Evolutionary conservation across 2,113 vertebrate genomes (phyloP).

Genomic region (Xerus inauris): DNA sequence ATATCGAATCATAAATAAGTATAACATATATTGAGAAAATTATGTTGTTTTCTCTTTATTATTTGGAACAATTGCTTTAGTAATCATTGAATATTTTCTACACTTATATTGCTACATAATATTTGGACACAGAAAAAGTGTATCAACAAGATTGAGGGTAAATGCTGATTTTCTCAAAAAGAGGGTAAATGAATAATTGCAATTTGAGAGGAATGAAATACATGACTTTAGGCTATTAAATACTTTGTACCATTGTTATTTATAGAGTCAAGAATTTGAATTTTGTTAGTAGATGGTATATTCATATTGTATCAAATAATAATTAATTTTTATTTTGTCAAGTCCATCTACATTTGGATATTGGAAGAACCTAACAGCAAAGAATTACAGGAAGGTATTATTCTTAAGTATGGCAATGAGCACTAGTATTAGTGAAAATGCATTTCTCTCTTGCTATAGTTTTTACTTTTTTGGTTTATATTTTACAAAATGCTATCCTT

Average conservation of each 20-base stretch:
- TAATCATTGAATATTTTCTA: background rate
- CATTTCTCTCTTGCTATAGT: background rate
- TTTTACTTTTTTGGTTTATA: background rate
- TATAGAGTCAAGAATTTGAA: background rate
- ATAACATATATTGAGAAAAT: background rate
- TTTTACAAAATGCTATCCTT: background rate
- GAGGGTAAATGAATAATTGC: background rate
- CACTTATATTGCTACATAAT: background rate
- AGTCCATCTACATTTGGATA: background rate
- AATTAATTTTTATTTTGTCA: background rate
- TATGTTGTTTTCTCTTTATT: background rate
- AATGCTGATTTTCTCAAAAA: background rate
- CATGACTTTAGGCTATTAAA: background rate
- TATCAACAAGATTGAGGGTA: background rate
- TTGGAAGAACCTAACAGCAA: background rate
- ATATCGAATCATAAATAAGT: background rate
- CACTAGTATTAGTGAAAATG: no score
- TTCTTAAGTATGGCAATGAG: background rate
- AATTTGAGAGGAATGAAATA: background rate
- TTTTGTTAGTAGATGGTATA: background rate
- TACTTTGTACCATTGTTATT: background rate
- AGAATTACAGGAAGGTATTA: background rate
- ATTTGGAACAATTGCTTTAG: background rate
- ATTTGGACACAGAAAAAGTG: background rate
- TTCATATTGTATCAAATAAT: constrained; percentile 6